A percentile compares a stretch with the other conserved stretches of the same genome.
Conservation (phyloP, 2,797 vertebrate species). For the Dendrocincla tyrannina region DNA sequence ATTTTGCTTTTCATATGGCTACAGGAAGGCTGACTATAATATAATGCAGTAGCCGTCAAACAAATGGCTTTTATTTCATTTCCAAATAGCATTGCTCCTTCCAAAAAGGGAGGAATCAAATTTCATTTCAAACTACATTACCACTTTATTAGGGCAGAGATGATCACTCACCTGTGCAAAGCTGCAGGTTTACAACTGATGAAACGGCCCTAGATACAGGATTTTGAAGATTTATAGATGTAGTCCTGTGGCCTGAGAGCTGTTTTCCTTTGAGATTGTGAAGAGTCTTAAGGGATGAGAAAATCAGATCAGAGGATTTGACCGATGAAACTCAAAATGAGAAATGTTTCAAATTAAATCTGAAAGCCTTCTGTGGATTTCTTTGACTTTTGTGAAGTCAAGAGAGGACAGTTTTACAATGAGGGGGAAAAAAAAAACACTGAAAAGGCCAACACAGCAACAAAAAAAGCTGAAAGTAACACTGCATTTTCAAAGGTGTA, state of each 20-base stretch:
- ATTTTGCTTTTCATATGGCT: neutral
- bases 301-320: slow-evolving; percentile 60
- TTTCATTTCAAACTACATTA: slow-evolving; percentile 64
- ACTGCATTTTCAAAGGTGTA: neutral
- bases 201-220: slow-evolving; percentile 12
- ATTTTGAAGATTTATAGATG: slow-evolving; percentile 60
- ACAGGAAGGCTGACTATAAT: neutral
- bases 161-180: slow-evolving; percentile 59
- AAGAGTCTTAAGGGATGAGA: slow-evolving; percentile 32
- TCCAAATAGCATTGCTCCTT: slow-evolving; percentile 49
- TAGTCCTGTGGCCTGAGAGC: slow-evolving; percentile 11
- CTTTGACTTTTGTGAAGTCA: slow-evolving; percentile 30
- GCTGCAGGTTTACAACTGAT: slow-evolving; percentile 42
- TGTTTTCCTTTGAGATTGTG: slow-evolving; percentile 49
- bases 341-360: slow-evolving; percentile 60
- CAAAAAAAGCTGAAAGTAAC: neutral
- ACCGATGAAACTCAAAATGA: slow-evolving; percentile 35
- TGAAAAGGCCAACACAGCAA: slow-evolving; percentile 7
- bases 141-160: slow-evolving; percentile 45
- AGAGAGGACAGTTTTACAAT: neutral
- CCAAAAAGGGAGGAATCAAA: slow-evolving; percentile 45
- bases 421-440: neutral
- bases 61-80: slow-evolving; percentile 56
- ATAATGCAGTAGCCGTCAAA: slow-evolving; percentile 14
- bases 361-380: slow-evolving; percentile 20